Conservation (phyloP, 2,797 vertebrate genomes). For the Mormyrops attenuatus region DNA sequence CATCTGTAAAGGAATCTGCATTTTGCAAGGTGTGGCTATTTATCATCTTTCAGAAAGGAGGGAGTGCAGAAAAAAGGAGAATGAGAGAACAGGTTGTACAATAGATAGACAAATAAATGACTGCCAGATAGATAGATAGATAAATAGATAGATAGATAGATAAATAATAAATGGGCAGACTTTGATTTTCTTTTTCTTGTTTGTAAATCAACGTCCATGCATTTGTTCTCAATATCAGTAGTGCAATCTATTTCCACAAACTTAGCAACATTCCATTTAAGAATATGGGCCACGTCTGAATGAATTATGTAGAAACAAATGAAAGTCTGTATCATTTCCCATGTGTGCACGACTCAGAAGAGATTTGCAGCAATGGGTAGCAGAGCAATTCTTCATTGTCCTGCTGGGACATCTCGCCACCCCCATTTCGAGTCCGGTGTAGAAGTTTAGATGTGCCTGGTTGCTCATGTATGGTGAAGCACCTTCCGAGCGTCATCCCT, state of each 20-base stretch:
- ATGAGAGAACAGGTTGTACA: not conserved
- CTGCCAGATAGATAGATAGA: not conserved
- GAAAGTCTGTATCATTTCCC: conserved; percentile 26
- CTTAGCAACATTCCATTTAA: conserved; percentile 19
- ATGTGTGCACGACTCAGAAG: conserved; percentile 17
- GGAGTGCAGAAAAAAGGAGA: not conserved
- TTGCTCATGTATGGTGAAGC: not conserved
- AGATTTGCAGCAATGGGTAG: conserved; percentile 10
- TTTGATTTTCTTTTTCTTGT: not conserved
- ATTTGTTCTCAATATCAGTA: not conserved
- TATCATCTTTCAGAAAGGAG: not conserved
- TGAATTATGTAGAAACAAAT: conserved; percentile 31
- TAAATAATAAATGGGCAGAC: not conserved
- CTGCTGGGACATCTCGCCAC: not conserved
- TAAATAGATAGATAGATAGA: not conserved
- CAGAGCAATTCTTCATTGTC: conserved; percentile 2
- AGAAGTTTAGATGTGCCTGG: not conserved
- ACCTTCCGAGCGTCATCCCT: not conserved
- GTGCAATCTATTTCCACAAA: not conserved
- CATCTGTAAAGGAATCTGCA: not conserved
- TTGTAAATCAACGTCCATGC: conserved; percentile 15
- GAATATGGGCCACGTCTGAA: conserved; percentile 31
- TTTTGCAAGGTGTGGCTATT: not conserved
- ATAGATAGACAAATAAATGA: not conserved
- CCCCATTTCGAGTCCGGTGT: not conserved